phyloP scores from a whole-genome alignment of 2,113 vertebrate species.

The Riparia riparia region DNA sequence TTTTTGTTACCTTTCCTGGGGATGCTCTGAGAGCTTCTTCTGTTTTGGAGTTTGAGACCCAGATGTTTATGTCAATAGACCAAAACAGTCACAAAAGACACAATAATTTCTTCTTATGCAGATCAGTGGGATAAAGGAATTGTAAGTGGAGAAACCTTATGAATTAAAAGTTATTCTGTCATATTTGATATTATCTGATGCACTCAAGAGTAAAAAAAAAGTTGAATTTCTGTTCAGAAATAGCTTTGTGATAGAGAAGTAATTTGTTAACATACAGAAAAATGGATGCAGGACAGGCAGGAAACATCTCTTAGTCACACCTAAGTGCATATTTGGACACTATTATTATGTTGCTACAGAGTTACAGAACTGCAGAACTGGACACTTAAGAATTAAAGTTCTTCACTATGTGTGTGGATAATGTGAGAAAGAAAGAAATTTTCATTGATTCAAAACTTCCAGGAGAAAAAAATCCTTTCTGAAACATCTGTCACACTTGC shows the following conservation, averaged over 20 bases:
- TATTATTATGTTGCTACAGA: background rate
- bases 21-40: background rate
- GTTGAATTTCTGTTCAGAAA: background rate
- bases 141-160: background rate
- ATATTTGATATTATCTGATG: background rate
- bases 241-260: background rate
- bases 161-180: background rate
- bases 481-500: background rate
- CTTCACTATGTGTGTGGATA: background rate
- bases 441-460: background rate
- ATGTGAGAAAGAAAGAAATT: background rate
- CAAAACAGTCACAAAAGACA: background rate
- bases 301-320: background rate
- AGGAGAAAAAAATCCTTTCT: background rate
- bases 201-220: background rate
- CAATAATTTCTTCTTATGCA: background rate
- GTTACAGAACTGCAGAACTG: background rate
- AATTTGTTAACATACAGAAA: background rate
- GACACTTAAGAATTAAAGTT: background rate
- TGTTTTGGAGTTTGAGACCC: background rate
- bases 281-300: background rate
- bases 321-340: background rate
- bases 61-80: background rate
- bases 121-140: background rate
- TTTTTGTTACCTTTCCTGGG: background rate